phyloP scores from a whole-genome alignment of 2,888 invertebrate species.

The Dryobotodes eremita region DNA sequence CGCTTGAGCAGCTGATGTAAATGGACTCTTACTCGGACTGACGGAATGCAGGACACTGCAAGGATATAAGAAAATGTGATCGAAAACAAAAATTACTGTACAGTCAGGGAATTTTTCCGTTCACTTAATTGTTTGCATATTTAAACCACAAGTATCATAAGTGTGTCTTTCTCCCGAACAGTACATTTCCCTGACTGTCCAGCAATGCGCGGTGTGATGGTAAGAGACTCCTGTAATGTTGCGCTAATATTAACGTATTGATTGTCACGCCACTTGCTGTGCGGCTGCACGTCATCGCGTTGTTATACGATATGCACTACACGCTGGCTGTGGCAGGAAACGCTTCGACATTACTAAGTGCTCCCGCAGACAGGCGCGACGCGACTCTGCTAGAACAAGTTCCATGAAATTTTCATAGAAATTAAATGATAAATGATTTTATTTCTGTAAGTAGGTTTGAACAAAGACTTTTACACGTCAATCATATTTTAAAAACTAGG shows the following conservation, averaged over 20 bases:
- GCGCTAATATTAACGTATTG: neutral
- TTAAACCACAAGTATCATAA: neutral
- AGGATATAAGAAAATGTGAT: neutral
- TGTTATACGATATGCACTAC: neutral
- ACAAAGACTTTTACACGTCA: too few relatives aligned
- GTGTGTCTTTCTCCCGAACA: neutral
- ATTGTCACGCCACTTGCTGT: neutral
- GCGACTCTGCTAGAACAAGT: neutral
- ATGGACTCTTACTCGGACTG: neutral
- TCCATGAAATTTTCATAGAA: neutral
- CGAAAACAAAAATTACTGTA: neutral
- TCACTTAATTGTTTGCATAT: neutral
- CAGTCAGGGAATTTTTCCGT: neutral
- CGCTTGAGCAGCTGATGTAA: neutral
- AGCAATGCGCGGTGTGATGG: neutral
- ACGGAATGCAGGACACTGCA: slow-evolving; percentile 10
- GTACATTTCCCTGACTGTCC: neutral
- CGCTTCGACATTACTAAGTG: neutral
- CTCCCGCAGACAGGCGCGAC: neutral
- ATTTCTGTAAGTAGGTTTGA: too few relatives aligned
- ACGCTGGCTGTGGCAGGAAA: slow-evolving; percentile 8
- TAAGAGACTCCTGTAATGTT: neutral
- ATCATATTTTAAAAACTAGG: too few relatives aligned
- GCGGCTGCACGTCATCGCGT: neutral
- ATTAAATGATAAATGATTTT: too few relatives aligned